Base-by-base conservation (phyloP, 2,113 vertebrate species). In the Micronycteris hirsuta region DNA sequence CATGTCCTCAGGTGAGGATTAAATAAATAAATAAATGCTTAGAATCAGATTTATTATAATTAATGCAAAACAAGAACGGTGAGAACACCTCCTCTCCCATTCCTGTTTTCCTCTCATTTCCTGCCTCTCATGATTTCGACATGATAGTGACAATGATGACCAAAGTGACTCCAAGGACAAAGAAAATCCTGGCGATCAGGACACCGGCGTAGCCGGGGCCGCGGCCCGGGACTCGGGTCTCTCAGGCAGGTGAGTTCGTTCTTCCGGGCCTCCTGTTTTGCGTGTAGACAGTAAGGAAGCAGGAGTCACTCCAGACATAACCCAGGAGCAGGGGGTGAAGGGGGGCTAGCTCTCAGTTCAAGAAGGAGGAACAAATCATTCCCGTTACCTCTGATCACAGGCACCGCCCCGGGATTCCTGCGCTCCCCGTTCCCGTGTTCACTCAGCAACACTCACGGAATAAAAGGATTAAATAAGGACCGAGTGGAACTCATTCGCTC, bases 401-500 rank as follows among this genome's bases (percentile, higher is more conserved):
- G 28, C 68, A 1, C 61, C 0, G 2, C 11, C 3, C 90, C 78
- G 24, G 67, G 68, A 31, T 36, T 54, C 86, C 89, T 45, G n/a
- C 14, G 12, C 52, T 80, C 36, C 61, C 24, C 3, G 3, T 0
- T n/a, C 68, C 4, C 41, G 65, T 33, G 2, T 13, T 68, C 26
- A 41, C 71, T 45, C 20, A 7, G 58, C 4, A 11, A 8, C 47
- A 20, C 10, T 45, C 78, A 49, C 7, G 7, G 2, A 65, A n/a
- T 14, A 33, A 56, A 65, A 52, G n/a, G 2, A 8, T 13, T 54
- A 20, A 54, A 4, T 7, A 7, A 84, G 36, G 68, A 12, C 63
- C 31, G 5, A 26, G 33, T 0, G n/a, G 38, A 65, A 41, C 45
- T 65, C 56, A 3, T 14, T 10, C 0, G 0, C 24, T 33, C 61